These are phyloP conservation scores for Geotrupes spiniger DNA, from an alignment of 2,888 invertebrate species.

Conservation along the genomic window DNA sequence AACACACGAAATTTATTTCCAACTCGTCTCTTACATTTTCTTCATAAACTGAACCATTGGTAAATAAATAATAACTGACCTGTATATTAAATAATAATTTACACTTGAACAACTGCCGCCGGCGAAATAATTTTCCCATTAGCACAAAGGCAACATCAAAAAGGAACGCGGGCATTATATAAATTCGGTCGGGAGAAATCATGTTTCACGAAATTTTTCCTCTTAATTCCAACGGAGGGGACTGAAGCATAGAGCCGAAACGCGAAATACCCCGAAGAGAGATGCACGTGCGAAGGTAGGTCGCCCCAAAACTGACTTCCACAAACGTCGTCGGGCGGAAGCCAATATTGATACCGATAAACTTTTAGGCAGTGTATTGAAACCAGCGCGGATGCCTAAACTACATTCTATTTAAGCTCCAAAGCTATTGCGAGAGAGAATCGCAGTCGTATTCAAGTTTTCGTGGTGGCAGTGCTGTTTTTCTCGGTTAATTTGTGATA, in stretches of 20 bases:
- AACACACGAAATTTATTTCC: too few relatives aligned
- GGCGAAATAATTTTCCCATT: too few relatives aligned
- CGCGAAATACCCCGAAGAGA: constrained; percentile 23
- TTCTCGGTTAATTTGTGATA: constrained; percentile 7
- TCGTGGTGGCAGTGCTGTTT: constrained; percentile 22
- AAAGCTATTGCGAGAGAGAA: constrained; percentile 35
- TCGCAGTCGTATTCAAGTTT: constrained; percentile 37
- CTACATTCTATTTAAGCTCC: constrained; percentile 38
- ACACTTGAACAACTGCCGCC: too few relatives aligned
- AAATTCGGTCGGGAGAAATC: too few relatives aligned
- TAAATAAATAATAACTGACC: too few relatives aligned
- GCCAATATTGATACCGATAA: constrained; percentile 36
- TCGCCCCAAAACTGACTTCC: constrained; percentile 40
- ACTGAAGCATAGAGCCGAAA: constrained; percentile 6
- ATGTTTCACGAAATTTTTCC: too few relatives aligned
- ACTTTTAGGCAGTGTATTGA: constrained; percentile 27
- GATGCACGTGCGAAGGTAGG: constrained; percentile 37
- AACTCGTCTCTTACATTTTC: too few relatives aligned
- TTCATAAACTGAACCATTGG: too few relatives aligned
- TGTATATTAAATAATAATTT: too few relatives aligned
- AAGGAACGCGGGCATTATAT: too few relatives aligned
- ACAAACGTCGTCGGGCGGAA: constrained; percentile 37
- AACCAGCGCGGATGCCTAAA: constrained; percentile 30
- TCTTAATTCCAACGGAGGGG: background rate
- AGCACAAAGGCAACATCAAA: too few relatives aligned